Conservation (phyloP, 2,888 invertebrate species). For the Sisyra nigra region DNA sequence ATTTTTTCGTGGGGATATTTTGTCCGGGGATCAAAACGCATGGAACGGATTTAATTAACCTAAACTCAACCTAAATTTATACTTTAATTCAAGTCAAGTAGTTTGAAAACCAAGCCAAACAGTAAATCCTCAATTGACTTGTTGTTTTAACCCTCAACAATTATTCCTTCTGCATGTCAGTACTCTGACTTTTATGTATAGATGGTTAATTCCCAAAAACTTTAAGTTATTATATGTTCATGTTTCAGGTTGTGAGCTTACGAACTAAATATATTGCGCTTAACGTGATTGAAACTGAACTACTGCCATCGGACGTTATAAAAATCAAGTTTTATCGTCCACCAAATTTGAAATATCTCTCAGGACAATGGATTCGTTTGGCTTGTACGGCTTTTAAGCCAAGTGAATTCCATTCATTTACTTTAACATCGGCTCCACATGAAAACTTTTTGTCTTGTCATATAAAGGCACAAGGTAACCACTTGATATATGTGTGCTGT, state of each 20-base stretch:
- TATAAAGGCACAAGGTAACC: conserved; percentile 63
- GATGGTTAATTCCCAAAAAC: too few relatives aligned
- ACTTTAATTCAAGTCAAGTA: too few relatives aligned
- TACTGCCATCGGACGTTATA: conserved; percentile 85
- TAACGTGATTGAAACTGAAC: conserved; percentile 84
- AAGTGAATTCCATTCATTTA: conserved; percentile 90
- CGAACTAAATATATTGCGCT: conserved; percentile 83
- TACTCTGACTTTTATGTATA: too few relatives aligned
- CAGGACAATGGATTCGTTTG: conserved; percentile 87
- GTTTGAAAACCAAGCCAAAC: too few relatives aligned
- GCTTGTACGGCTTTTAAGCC: conserved; percentile 81
- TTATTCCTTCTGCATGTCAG: too few relatives aligned
- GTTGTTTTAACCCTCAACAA: too few relatives aligned
- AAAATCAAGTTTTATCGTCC: conserved; percentile 92
- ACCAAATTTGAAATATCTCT: conserved; percentile 83
- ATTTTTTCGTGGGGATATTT: too few relatives aligned
- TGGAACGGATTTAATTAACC: too few relatives aligned
- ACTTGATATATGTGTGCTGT: too few relatives aligned
- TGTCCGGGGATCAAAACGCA: too few relatives aligned
- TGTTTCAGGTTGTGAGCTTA: conserved; percentile 64
- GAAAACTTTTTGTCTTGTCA: conserved; percentile 90
- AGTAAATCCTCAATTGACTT: too few relatives aligned
- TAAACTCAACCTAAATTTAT: too few relatives aligned
- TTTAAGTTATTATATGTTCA: conserved; percentile 5
- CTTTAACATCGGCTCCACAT: conserved; percentile 89